Base-by-base conservation (phyloP, 2,113 vertebrate genomes). In the Ramphastos sulfuratus region DNA sequence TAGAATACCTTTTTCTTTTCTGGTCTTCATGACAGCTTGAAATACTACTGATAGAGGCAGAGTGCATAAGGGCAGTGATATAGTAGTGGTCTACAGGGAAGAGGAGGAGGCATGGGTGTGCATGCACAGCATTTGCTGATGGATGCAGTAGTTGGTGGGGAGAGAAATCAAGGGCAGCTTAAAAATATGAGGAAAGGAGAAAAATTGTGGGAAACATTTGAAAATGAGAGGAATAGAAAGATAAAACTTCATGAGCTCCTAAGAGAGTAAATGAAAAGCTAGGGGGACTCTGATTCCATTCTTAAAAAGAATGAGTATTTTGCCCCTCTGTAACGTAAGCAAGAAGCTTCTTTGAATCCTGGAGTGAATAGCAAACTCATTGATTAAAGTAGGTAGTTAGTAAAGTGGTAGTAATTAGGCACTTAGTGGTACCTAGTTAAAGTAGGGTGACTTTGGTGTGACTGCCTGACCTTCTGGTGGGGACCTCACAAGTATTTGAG, bases 91-190 rank as follows among this genome's bases (percentile, higher is more conserved):
- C 8, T 66, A 1, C n/a, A 55, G 23, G 10, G 10, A 61, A 24
- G 16, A 24, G 10, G 13, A 39, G 10, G 11, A 0, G 2, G 55
- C 21, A 5, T 0, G 6, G 5, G 12, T 44, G 13, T 42, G 12
- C 56, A 27, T 56, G 50, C 31, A 27, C 44, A 50, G 4, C 5
- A 2, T 4, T 35, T 76, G 23, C 18, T 83, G 12, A 13, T 76
- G 39, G 30, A 10, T 83, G 12, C 2, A 12, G 15, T 59, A 16
- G 5, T 4, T 72, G 10, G 46, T 76, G 27, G 20, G 28, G 25
- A 31, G 37, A 37, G n/a, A 35, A 55, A 50, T 25, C 7, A n/a
- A 18, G 12, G 20, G 3, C 15, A 31, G 9, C 13, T n/a, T 52
- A 8, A 10, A 86, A 64, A 21, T 44, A 39, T 70, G 70, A 76